These are phyloP conservation scores for Epinotia ramella DNA, from an alignment of 2,888 invertebrate species.

Conservation along the genomic window DNA sequence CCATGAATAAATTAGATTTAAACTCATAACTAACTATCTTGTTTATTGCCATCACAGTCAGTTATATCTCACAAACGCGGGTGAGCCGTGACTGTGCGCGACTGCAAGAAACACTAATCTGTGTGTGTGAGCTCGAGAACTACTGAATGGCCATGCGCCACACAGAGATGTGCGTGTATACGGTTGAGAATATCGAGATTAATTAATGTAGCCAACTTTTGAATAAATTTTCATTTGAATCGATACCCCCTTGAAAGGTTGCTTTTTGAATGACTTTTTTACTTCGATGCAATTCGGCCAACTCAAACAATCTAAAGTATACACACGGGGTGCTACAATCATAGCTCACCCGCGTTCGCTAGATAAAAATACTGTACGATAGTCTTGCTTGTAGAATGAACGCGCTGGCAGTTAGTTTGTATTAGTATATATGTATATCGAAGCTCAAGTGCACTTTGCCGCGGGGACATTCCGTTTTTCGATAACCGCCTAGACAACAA, in stretches of 20 bases:
- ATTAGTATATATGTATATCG: neutral
- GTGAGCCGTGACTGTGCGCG: neutral
- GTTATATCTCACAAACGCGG: neutral
- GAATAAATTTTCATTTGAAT: too few relatives aligned
- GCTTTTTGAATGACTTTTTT: too few relatives aligned
- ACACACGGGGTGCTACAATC: neutral
- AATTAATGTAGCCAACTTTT: too few relatives aligned
- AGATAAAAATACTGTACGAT: neutral
- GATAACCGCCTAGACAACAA: constrained; percentile 40
- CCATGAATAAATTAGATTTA: too few relatives aligned
- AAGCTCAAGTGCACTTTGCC: neutral
- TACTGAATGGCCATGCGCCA: too few relatives aligned
- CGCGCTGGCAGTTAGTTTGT: neutral
- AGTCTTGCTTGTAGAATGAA: neutral
- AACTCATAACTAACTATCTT: constrained; percentile 7
- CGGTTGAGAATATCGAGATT: too few relatives aligned
- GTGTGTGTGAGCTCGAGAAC: too few relatives aligned
- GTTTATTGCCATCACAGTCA: constrained; percentile 6
- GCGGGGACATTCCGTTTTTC: constrained; percentile 16
- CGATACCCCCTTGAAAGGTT: too few relatives aligned
- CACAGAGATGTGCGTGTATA: too few relatives aligned
- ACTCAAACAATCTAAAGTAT: too few relatives aligned
- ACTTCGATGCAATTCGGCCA: too few relatives aligned
- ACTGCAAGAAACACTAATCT: too few relatives aligned
- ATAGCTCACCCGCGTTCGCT: neutral